A percentile compares a stretch with the other conserved stretches of the same genome.
phyloP scores from a whole-genome alignment of 1,140 invertebrate species.

The Drosophila jambulina region DNA sequence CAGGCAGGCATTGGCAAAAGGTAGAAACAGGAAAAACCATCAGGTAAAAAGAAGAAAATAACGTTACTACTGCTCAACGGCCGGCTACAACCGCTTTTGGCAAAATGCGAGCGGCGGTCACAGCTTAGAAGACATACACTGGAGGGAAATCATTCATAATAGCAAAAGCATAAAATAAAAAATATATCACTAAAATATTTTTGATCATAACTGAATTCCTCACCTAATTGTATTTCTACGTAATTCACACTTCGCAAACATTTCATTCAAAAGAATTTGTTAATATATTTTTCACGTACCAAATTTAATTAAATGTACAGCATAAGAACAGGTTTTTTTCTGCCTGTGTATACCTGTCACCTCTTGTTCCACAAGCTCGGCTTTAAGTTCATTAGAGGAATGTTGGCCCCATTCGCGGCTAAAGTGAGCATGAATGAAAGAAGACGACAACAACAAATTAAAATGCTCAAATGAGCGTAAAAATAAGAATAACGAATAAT shows the following conservation, averaged over 20 bases:
- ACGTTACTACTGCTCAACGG: slow-evolving; percentile 32
- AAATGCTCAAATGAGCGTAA: slow-evolving; percentile 47
- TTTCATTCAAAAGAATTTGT: not conserved
- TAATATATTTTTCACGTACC: not conserved
- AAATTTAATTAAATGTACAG: not conserved
- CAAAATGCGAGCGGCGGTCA: slow-evolving; percentile 16
- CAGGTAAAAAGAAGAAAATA: slow-evolving; percentile 49
- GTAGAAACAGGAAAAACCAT: slow-evolving; percentile 42
- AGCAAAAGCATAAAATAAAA: no score
- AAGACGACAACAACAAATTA: slow-evolving; percentile 47
- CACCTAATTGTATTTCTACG: not conserved
- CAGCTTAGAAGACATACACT: slow-evolving; percentile 18
- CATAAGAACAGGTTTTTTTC: not conserved
- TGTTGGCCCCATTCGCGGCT: slow-evolving; percentile 32
- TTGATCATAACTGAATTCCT: not conserved
- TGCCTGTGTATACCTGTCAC: slow-evolving; percentile 11
- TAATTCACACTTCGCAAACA: not conserved
- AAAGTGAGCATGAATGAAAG: slow-evolving; percentile 33
- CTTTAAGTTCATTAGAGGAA: slow-evolving; percentile 45
- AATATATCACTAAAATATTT: no score
- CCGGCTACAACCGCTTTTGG: slow-evolving; percentile 37
- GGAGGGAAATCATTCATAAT: not conserved
- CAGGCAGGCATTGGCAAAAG: slow-evolving; percentile 24
- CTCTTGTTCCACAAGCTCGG: slow-evolving; percentile 5
- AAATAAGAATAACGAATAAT: slow-evolving; percentile 20